Evolutionary conservation across 2,888 invertebrate genomes (phyloP).

Genomic region (Salticus scenicus): DNA sequence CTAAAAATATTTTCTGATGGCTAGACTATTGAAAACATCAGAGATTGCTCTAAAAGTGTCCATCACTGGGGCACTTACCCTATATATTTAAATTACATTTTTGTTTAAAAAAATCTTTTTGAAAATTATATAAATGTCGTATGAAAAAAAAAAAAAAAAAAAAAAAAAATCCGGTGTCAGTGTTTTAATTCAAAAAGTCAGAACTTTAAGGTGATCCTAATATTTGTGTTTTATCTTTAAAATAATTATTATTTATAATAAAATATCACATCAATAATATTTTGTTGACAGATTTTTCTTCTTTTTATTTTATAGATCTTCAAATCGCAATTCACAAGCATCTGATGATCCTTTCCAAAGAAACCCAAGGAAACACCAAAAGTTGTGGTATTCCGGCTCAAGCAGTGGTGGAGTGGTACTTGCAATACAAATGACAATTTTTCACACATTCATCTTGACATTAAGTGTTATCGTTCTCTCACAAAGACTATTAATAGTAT

Average conservation of each 20-base stretch:
- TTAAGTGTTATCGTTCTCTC: neutral
- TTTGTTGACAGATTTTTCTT: neutral
- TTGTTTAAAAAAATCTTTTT: no score
- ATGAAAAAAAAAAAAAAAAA: neutral
- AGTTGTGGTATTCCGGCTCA: conserved; percentile 8
- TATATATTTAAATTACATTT: no score
- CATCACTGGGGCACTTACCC: no score
- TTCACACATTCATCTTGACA: neutral
- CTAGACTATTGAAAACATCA: no score
- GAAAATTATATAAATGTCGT: neutral
- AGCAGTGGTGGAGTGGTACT: neutral
- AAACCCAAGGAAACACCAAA: neutral
- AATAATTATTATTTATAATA: no score
- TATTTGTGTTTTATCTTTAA: no score
- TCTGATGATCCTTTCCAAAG: conserved; percentile 10
- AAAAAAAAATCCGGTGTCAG: no score
- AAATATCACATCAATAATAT: no score
- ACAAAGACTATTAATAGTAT: neutral
- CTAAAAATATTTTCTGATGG: no score
- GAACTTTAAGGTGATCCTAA: no score
- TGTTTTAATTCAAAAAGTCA: no score
- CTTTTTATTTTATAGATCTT: conserved; percentile 11
- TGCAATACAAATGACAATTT: neutral
- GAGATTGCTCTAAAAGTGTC: no score
- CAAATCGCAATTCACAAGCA: neutral